These are phyloP conservation scores for Colletes gigas DNA, from an alignment of 1,140 invertebrate species.

Conservation along the genomic window DNA sequence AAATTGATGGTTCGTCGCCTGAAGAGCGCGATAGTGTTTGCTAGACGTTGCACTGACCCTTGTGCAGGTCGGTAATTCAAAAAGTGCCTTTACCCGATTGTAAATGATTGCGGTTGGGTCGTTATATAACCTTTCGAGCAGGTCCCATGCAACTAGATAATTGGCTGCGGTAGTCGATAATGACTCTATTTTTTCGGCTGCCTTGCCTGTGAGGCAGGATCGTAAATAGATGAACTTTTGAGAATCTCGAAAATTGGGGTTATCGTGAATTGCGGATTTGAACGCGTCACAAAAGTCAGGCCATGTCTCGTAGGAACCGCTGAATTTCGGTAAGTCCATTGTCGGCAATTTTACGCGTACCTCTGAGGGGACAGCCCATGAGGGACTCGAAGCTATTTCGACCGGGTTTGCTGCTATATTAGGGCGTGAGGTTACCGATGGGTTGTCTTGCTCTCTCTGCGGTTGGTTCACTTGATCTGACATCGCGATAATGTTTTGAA, in stretches of 20 bases:
- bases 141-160: constrained; percentile 3
- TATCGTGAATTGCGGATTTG: not conserved
- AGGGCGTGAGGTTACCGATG: too few relatives aligned
- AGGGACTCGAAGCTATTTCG: not conserved
- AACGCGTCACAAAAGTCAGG: not conserved
- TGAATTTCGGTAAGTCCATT: constrained; percentile 9
- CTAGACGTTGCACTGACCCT: not conserved
- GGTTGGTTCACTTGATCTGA: too few relatives aligned
- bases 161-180: not conserved
- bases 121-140: not conserved
- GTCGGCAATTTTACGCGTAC: not conserved
- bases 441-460: too few relatives aligned
- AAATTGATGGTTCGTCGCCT: not conserved
- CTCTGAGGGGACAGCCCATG: not conserved
- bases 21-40: not conserved
- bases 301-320: not conserved
- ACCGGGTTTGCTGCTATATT: not conserved
- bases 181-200: constrained; percentile 3
- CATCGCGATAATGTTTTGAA: not conserved
- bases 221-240: constrained; percentile 1
- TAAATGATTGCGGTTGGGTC: not conserved
- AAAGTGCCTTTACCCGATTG: not conserved
- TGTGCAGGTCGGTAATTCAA: not conserved
- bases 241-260: not conserved
- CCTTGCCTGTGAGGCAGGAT: not conserved